Base-by-base conservation (phyloP, 2,888 invertebrate genomes). In the Drosophila dives region DNA sequence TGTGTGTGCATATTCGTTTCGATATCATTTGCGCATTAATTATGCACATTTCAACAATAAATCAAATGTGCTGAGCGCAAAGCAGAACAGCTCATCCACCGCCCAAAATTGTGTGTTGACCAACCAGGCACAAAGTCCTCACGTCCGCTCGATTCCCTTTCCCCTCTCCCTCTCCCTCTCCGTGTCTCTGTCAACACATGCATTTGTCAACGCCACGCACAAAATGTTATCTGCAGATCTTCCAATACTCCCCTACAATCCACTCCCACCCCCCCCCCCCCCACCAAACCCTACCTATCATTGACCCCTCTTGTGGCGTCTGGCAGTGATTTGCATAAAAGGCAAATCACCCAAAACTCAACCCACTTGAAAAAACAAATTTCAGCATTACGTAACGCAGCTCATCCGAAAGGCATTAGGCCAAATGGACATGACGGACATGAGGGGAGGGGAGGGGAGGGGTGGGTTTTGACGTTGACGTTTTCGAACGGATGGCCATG, bases 21-120 rank as follows among this genome's bases (percentile, higher is more conserved):
- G 64, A 55, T 74, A 86, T 86, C 86, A 80, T 87, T 87, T 86
- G 81, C 81, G 72, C 89, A 86, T 89, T 86, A 86, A 86, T 86
- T 86, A 86, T 86, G 88, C 88, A 80, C 73, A 79, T 72, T 72
- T 40, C 75, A 78, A 80, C 88, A 77, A 86, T 86, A 86, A 86
- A 86, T 86, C 86, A 86, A 89, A 89, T 79, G 81, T 77, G 58
- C 62, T 67, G 51, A 66, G 56, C 55, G 55, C 55, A 20, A 48
- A 33, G 55, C 48, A 49, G 48, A 40, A 32, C 32, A 55, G 56
- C 56, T 67, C 59, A 65, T 67, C 62, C 69, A 12, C 23, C 17
- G 34, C 68, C 51, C 49, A 17, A 51, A 40, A 53, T 68, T 17
- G 45, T 69, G 60, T 60, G 69, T 60, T 69, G 69, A 67, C 67